A percentile compares a stretch with the other conserved stretches of the same genome.
phyloP scores from a whole-genome alignment of 23 tunicate species.

The Halocynthia aurantium region DNA sequence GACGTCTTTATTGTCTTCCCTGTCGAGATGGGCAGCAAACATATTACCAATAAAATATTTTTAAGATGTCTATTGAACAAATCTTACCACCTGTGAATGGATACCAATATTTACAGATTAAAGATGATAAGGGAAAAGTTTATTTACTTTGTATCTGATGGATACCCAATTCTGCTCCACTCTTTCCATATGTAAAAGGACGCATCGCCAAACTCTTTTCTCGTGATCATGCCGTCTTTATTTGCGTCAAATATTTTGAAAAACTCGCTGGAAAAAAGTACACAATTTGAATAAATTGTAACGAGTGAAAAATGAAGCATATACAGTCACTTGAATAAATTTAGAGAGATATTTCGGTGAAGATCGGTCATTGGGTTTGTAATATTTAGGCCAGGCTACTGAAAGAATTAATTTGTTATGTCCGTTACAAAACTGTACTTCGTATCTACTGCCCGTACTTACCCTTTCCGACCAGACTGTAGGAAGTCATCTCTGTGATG shows the following conservation, averaged over 20 bases:
- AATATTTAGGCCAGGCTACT: too few species aligned
- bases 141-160: background rate
- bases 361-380: background rate
- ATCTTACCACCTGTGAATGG: background rate
- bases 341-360: background rate
- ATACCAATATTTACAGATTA: background rate
- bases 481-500: too few species aligned
- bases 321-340: background rate
- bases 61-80: too few species aligned
- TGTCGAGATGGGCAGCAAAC: too few species aligned
- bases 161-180: slow-evolving; percentile 25
- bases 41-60: too few species aligned
- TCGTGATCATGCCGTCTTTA: slow-evolving; percentile 10
- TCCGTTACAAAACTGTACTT: too few species aligned
- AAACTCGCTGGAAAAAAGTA: background rate
- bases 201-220: slow-evolving; percentile 18
- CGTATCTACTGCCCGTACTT: too few species aligned
- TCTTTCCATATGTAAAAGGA: slow-evolving; percentile 51
- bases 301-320: background rate
- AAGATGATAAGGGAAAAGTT: background rate
- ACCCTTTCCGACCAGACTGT: too few species aligned
- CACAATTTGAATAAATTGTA: background rate
- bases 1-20: background rate
- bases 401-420: too few species aligned
- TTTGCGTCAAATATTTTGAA: slow-evolving; percentile 32